These are phyloP conservation scores for Panulirus ornatus DNA, from an alignment of 1,140 invertebrate genomes.

Conservation along the genomic window DNA sequence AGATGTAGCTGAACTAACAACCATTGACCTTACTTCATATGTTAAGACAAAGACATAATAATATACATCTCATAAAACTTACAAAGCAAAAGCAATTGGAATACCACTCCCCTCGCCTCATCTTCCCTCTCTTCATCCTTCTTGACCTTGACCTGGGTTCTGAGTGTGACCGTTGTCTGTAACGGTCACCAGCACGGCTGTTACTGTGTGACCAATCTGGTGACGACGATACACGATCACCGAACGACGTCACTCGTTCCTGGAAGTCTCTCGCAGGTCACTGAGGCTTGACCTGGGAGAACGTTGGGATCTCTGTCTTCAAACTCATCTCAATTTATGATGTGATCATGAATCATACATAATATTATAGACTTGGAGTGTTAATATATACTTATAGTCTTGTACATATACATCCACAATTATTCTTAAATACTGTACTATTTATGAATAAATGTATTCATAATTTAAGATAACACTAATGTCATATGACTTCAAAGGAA, in stretches of 20 bases:
- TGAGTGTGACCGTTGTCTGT: background rate
- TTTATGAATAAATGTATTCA: too few relatives aligned
- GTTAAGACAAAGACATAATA: background rate
- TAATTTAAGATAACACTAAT: too few relatives aligned
- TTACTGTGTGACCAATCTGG: background rate
- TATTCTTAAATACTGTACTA: too few relatives aligned
- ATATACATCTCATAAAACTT: slow-evolving; percentile 30
- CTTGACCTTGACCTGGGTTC: slow-evolving; percentile 6
- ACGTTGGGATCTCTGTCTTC: too few relatives aligned
- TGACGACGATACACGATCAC: slow-evolving; percentile 34
- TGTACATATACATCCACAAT: too few relatives aligned
- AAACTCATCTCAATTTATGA: too few relatives aligned
- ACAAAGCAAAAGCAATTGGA: slow-evolving; percentile 74
- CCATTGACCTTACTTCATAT: background rate
- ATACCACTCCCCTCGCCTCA: slow-evolving; percentile 71
- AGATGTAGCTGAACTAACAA: background rate
- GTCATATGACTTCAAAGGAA: too few relatives aligned
- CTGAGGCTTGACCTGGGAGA: slow-evolving; percentile 47
- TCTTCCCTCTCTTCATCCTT: slow-evolving; percentile 55
- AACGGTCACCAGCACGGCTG: background rate
- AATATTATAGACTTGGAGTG: too few relatives aligned
- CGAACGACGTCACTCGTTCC: slow-evolving; percentile 42
- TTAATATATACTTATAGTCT: too few relatives aligned
- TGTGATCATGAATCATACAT: too few relatives aligned
- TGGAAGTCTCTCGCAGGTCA: slow-evolving; percentile 50